Percentiles rank a stretch among this genome's conserved stretches.
Evolutionary conservation across 2,797 vertebrate species (phyloP).

Genomic region (Pteronotus mesoamericanus): DNA sequence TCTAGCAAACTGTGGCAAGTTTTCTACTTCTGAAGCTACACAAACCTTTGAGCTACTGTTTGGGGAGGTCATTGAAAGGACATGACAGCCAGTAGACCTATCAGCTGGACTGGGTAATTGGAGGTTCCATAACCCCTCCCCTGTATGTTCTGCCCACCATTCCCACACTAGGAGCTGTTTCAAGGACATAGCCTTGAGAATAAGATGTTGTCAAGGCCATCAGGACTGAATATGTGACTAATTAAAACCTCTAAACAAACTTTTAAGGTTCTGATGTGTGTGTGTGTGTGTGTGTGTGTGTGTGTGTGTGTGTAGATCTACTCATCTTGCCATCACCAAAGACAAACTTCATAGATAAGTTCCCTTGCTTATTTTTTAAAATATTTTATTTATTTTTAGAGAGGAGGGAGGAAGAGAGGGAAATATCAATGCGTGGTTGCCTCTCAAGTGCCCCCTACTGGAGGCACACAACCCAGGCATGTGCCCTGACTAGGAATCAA

Average conservation of each 20-base stretch:
- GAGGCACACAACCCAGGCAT: no score
- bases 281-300: no score
- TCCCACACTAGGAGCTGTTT: neutral
- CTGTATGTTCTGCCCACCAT: neutral
- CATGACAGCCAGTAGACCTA: no score
- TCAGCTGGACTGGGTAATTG: neutral
- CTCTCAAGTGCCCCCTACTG: no score
- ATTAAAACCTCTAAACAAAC: neutral
- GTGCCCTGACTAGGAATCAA: no score
- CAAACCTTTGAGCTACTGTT: neutral
- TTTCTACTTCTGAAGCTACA: neutral
- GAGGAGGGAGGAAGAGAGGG: no score
- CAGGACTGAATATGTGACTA: neutral
- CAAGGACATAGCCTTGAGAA: neutral
- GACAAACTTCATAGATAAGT: neutral
- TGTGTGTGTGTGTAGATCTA: neutral
- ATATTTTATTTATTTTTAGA: no score
- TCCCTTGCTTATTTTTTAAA: no score
- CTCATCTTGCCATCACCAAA: neutral
- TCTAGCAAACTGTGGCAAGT: neutral
- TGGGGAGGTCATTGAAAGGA: neutral
- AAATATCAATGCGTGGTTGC: no score
- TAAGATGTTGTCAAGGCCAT: neutral
- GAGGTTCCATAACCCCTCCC: neutral
- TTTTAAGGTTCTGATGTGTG: neutral